Evolutionary conservation across 2,113 vertebrate genomes (phyloP), one percentile per base, ranked within the genome.

Genomic region (Percopsis transmontana): DNA sequence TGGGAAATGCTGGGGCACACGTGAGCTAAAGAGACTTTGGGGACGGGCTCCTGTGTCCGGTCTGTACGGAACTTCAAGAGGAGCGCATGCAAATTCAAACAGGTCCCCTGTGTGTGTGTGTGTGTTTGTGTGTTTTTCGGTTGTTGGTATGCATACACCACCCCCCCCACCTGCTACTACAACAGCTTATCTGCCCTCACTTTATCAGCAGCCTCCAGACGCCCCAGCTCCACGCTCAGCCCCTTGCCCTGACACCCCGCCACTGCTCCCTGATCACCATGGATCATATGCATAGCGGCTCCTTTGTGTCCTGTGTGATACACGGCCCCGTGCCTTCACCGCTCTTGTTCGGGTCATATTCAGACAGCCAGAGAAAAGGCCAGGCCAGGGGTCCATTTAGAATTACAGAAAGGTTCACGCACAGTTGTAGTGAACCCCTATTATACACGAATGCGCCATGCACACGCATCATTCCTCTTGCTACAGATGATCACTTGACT

Each of bases 51-150:
- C n/a, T 20, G 0, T 13, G 9, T 39, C 27, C 24, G 54, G 64
- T 80, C 76, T 72, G 73, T 70, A 57, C 76, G 73, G 55, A 68
- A 9, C 73, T 84, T 79, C 71, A 77, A 83, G 75, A 75, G 72
- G 69, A 84, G 65, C 63, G 73, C 79, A 87, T 87, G 88, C 82
- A 72, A 84, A 89, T 85, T 83, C 78, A 80, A 82, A 82, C 82
- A 69, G 66, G 74, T 80, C 81, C 79, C 5, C 5, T 52, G 40
- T 60, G 42, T 48, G 41, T 45, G 59, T 24, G 44, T 47, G 59
- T 47, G 58, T 60, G 41, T 59, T 38, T 59, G 58, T 27, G 15
- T 60, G 2, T 5, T 4, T 76, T 69, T 64, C 68, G 53, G 56
- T 72, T 75, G 68, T 81, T 80, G 81, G 63, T 83, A 64, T 84